A percentile compares a stretch with the other conserved stretches of the same genome.
Evolutionary conservation across 2,888 invertebrate species (phyloP).

Genomic region (Euzetes globulus): DNA sequence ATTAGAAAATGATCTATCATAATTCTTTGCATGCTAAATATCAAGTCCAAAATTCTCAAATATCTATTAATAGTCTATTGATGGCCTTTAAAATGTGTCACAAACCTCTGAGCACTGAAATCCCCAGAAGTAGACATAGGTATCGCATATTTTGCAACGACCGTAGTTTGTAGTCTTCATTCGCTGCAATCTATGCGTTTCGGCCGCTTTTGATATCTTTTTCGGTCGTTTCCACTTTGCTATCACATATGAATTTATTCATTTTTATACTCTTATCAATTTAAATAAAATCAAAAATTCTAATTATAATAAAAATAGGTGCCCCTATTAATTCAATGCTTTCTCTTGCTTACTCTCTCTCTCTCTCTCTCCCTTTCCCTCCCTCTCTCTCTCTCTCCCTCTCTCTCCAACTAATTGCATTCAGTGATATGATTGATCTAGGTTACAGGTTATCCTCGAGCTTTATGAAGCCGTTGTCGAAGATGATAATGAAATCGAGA

Average conservation of each 20-base stretch:
- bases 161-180: conserved; percentile 37
- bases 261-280: background rate
- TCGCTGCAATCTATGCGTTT: conserved; percentile 33
- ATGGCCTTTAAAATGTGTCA: background rate
- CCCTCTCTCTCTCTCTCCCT: too few species aligned
- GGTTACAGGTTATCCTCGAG: too few species aligned
- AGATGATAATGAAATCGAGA: too few species aligned
- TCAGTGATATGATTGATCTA: too few species aligned
- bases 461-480: too few species aligned
- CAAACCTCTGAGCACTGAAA: conserved; percentile 36
- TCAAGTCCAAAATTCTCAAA: background rate
- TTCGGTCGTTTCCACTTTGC: conserved; percentile 29
- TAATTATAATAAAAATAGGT: too few species aligned
- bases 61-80: background rate
- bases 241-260: background rate
- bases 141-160: conserved; percentile 37
- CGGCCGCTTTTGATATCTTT: conserved; percentile 34
- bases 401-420: too few species aligned
- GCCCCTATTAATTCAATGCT: too few species aligned
- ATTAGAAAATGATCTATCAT: background rate
- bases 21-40: background rate
- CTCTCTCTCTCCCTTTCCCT: too few species aligned
- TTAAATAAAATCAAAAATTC: background rate
- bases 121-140: conserved; percentile 38
- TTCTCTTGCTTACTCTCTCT: too few species aligned